Evolutionary conservation across 2,888 invertebrate species (phyloP).

Genomic region (Apamea monoglypha): DNA sequence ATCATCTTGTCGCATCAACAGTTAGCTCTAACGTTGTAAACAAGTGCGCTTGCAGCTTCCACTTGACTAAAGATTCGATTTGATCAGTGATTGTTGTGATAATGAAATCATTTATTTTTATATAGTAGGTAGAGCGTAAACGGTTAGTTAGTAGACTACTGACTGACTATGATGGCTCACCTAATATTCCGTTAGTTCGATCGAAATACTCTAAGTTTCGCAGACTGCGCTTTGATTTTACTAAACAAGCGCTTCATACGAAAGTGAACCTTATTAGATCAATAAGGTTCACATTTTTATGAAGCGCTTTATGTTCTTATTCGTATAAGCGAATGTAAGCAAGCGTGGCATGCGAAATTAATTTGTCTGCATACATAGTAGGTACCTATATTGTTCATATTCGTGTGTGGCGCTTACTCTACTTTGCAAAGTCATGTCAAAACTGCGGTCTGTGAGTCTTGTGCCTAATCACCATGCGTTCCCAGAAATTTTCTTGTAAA

Average conservation of each 20-base stretch:
- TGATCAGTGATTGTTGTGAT: constrained; percentile 2
- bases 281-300: too few relatives aligned
- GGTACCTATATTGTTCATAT: neutral
- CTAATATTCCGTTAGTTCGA: neutral
- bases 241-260: neutral
- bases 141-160: neutral
- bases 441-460: neutral
- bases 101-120: constrained; percentile 7
- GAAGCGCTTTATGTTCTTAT: neutral
- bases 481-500: neutral
- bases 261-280: neutral
- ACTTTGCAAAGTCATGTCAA: neutral
- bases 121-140: neutral
- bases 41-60: constrained; percentile 5
- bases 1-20: neutral
- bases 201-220: neutral
- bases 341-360: neutral
- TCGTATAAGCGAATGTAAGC: neutral
- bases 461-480: neutral
- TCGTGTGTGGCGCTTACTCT: neutral
- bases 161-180: constrained; percentile 2
- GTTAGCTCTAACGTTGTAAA: neutral
- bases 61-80: constrained; percentile 1
- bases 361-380: neutral
- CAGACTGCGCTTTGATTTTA: neutral